Evolutionary conservation across 2,113 vertebrate genomes (phyloP).

Genomic region (Coreoperca whiteheadi): DNA sequence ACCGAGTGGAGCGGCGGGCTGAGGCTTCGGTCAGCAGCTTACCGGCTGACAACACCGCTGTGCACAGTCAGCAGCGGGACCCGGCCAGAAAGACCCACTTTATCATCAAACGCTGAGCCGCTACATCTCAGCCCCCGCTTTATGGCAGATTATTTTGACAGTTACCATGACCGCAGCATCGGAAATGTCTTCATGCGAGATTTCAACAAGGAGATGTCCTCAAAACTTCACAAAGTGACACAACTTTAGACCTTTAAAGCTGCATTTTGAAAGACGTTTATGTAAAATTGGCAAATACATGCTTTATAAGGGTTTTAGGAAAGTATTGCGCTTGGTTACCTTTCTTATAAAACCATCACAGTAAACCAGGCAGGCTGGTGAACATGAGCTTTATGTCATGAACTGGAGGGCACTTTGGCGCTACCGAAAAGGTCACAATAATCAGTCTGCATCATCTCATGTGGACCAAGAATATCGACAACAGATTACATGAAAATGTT

Average conservation of each 20-base stretch:
- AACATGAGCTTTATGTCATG: too few species aligned
- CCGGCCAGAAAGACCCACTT: slow-evolving; percentile 37
- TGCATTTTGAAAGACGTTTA: not conserved
- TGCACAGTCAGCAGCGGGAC: slow-evolving; percentile 63
- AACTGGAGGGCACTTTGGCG: too few species aligned
- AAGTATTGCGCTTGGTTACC: not conserved
- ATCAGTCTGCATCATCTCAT: too few species aligned
- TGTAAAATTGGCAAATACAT: too few species aligned
- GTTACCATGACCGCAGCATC: slow-evolving; percentile 51
- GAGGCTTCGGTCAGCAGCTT: slow-evolving; percentile 66
- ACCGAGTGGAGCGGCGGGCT: slow-evolving; percentile 24
- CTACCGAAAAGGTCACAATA: too few species aligned
- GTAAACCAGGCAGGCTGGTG: too few species aligned
- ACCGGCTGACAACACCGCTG: slow-evolving; percentile 37
- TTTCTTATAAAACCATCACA: too few species aligned
- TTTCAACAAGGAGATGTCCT: not conserved
- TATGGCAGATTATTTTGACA: slow-evolving; percentile 56
- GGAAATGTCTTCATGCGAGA: slow-evolving; percentile 12
- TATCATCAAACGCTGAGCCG: slow-evolving; percentile 58
- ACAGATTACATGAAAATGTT: too few species aligned
- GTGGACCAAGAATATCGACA: too few species aligned
- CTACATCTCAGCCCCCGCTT: slow-evolving; percentile 9
- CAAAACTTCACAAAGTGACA: not conserved
- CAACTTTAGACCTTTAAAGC: not conserved
- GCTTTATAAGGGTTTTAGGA: too few species aligned